These are phyloP conservation scores for Plebejus argus DNA, from an alignment of 2,888 invertebrate genomes.

Conservation along the genomic window DNA sequence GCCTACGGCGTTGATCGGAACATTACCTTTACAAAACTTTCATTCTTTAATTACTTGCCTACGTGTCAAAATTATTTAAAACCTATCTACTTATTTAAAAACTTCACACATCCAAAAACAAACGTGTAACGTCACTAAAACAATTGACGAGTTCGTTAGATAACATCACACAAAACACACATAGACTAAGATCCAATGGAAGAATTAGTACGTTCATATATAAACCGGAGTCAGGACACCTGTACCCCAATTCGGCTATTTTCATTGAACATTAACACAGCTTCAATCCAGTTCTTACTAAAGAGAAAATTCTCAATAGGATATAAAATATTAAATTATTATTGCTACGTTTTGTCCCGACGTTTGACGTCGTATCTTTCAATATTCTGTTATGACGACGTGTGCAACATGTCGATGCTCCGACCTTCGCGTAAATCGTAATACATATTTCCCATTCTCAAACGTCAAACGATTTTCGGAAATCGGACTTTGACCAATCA, in stretches of 20 bases:
- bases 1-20: too few species aligned
- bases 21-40: background rate
- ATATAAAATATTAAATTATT: too few species aligned
- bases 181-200: background rate
- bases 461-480: too few species aligned
- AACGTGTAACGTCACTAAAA: constrained; percentile 26
- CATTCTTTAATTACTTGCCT: background rate
- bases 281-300: background rate
- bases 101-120: constrained; percentile 18
- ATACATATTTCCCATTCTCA: too few species aligned
- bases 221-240: background rate
- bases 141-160: constrained; percentile 1
- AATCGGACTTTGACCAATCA: too few species aligned
- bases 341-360: too few species aligned
- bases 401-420: too few species aligned
- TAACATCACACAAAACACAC: constrained; percentile 30
- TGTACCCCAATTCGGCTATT: background rate
- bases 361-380: too few species aligned
- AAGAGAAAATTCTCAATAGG: too few species aligned
- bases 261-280: background rate
- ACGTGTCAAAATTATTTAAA: constrained; percentile 13
- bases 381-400: too few species aligned
- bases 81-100: constrained; percentile 22
- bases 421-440: too few species aligned
- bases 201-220: background rate